Percentiles rank a stretch among this genome's conserved stretches.
Evolutionary conservation across 35 echinoderm and acorn worm species (phyloP).

Genomic region (Hemicentrotus pulcherrimus): DNA sequence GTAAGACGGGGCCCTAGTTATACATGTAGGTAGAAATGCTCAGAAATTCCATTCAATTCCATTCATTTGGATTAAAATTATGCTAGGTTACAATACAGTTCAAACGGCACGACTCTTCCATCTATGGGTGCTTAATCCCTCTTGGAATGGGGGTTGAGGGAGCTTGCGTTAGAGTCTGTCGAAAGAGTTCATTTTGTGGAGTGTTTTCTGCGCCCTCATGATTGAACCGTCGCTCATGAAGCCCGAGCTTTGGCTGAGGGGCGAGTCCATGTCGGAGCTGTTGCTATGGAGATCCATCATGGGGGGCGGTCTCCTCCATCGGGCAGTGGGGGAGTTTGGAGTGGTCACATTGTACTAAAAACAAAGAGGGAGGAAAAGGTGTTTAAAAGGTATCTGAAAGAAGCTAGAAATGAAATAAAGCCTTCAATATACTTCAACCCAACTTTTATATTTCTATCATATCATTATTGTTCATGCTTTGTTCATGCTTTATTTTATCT

Average conservation of each 20-base stretch:
- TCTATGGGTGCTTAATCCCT: background rate
- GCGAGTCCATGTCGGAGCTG: conserved; percentile 59
- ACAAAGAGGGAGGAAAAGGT: conserved; percentile 7
- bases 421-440: background rate
- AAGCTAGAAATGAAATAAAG: background rate
- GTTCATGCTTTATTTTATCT: no score
- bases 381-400: background rate
- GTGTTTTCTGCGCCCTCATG: conserved; percentile 32
- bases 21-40: conserved; percentile 4
- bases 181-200: conserved; percentile 47
- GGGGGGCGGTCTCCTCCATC: conserved; percentile 61
- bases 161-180: conserved; percentile 39
- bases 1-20: background rate
- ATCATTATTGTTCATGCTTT: no score
- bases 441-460: background rate
- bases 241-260: conserved; percentile 55
- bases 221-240: conserved; percentile 40
- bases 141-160: background rate
- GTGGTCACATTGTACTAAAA: conserved; percentile 60
- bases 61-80: background rate
- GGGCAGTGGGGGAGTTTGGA: conserved; percentile 53
- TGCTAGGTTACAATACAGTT: background rate
- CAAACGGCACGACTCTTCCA: background rate
- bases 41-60: background rate
- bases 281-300: conserved; percentile 67